Evolutionary conservation across 2,888 invertebrate species (phyloP).

Genomic region (Epiblema foenella): DNA sequence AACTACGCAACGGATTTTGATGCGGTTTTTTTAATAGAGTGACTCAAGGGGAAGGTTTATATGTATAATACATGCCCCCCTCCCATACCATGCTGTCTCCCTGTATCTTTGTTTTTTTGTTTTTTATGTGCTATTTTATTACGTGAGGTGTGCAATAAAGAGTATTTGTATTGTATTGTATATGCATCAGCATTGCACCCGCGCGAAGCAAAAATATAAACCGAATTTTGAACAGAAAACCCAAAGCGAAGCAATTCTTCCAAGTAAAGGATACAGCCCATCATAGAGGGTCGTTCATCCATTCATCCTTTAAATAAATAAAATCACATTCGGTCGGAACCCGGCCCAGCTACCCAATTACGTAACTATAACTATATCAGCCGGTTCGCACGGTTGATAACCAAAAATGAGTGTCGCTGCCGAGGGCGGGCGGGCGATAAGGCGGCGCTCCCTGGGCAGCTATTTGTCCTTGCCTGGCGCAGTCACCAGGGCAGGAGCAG

Average conservation of each 20-base stretch:
- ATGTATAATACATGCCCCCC: too few species aligned
- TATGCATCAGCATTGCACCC: too few species aligned
- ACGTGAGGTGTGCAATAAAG: too few species aligned
- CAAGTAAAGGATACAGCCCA: not conserved
- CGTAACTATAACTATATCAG: constrained; percentile 38
- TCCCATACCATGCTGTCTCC: too few species aligned
- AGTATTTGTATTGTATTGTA: too few species aligned
- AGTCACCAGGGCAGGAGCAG: not conserved
- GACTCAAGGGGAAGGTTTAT: too few species aligned
- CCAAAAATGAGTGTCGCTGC: constrained; percentile 41
- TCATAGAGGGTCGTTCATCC: not conserved
- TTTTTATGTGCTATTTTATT: too few species aligned
- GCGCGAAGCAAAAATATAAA: too few species aligned
- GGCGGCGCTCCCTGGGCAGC: constrained; percentile 33
- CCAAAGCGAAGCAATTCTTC: not conserved
- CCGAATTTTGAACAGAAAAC: not conserved
- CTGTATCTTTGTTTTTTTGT: too few species aligned
- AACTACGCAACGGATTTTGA: too few species aligned
- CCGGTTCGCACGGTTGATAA: constrained; percentile 34
- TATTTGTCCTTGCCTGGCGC: constrained; percentile 33
- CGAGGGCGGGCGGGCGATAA: constrained; percentile 37
- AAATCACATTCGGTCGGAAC: not conserved
- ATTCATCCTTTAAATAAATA: constrained; percentile 20
- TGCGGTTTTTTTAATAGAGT: too few species aligned
- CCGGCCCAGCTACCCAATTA: constrained; percentile 28